These are phyloP conservation scores for Dipodomys merriami DNA, from an alignment of 2,113 vertebrate genomes.

Conservation along the genomic window DNA sequence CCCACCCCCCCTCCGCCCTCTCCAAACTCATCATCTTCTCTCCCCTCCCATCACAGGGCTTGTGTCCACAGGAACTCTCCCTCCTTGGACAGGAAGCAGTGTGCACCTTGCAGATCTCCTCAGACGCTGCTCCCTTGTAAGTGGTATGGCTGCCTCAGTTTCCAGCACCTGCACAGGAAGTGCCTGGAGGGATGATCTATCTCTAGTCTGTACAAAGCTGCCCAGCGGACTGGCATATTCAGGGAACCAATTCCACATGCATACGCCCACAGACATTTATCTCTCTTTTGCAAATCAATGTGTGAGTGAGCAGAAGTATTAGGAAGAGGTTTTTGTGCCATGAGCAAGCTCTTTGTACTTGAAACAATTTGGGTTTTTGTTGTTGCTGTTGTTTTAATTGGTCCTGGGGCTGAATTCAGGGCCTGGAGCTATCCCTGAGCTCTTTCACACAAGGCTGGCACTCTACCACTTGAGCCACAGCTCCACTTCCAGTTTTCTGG, in stretches of 20 bases:
- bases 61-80: too few species aligned
- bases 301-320: neutral
- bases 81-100: too few species aligned
- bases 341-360: neutral
- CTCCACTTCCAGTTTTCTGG: too few species aligned
- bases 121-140: too few species aligned
- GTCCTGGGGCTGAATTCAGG: neutral
- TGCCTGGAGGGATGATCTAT: neutral
- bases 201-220: neutral
- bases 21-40: neutral
- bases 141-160: too few species aligned
- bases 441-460: too few species aligned
- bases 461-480: too few species aligned
- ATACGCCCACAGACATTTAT: neutral
- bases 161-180: neutral
- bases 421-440: too few species aligned
- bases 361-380: too few species aligned
- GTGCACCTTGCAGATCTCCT: too few species aligned
- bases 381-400: neutral
- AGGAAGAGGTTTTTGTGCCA: neutral
- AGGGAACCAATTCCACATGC: neutral
- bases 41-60: neutral
- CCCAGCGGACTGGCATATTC: slow-evolving; percentile 3
- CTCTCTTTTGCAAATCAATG: slow-evolving; percentile 32
- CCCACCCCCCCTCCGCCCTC: too few species aligned